Evolutionary conservation across 2,797 vertebrate genomes (phyloP).

Genomic region (Acrossocheilus fasciatus): DNA sequence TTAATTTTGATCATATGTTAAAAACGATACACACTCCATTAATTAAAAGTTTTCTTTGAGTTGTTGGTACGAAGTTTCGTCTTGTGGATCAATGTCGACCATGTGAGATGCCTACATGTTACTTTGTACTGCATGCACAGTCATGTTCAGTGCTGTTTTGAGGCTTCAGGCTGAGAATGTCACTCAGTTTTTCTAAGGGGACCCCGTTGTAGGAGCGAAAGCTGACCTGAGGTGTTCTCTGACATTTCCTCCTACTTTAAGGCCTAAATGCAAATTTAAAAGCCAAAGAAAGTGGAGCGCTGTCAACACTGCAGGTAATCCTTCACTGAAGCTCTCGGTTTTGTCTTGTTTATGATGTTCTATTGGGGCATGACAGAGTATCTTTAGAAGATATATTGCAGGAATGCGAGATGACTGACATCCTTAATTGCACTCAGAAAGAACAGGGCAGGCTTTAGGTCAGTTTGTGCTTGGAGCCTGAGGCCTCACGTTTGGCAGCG

Average conservation of each 20-base stretch:
- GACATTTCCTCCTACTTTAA: slow-evolving; percentile 28
- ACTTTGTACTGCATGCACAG: slow-evolving; percentile 71
- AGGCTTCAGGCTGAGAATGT: slow-evolving; percentile 52
- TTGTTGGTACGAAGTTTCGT: slow-evolving; percentile 80
- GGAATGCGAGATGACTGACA: slow-evolving; percentile 69
- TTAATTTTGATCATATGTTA: slow-evolving; percentile 99
- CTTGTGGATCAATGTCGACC: slow-evolving; percentile 67
- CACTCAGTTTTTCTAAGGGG: slow-evolving; percentile 52
- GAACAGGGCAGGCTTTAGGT: slow-evolving; percentile 53
- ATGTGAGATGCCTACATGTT: neutral
- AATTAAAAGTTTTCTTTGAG: slow-evolving; percentile 92
- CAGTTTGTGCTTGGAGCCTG: slow-evolving; percentile 51
- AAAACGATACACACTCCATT: slow-evolving; percentile 92
- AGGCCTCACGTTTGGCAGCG: neutral
- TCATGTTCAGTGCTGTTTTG: slow-evolving; percentile 33
- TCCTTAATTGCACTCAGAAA: slow-evolving; percentile 38
- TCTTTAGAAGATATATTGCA: slow-evolving; percentile 59
- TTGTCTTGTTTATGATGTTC: slow-evolving; percentile 56
- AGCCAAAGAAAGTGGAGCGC: slow-evolving; percentile 16
- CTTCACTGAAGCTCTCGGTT: slow-evolving; percentile 46
- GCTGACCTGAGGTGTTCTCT: slow-evolving; percentile 37
- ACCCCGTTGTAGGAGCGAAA: slow-evolving; percentile 31
- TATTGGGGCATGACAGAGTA: slow-evolving; percentile 24
- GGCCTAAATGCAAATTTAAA: slow-evolving; percentile 49
- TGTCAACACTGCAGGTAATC: slow-evolving; percentile 55